Base-by-base conservation (phyloP, 2,888 invertebrate species). In the Orchesellides sinensis region DNA sequence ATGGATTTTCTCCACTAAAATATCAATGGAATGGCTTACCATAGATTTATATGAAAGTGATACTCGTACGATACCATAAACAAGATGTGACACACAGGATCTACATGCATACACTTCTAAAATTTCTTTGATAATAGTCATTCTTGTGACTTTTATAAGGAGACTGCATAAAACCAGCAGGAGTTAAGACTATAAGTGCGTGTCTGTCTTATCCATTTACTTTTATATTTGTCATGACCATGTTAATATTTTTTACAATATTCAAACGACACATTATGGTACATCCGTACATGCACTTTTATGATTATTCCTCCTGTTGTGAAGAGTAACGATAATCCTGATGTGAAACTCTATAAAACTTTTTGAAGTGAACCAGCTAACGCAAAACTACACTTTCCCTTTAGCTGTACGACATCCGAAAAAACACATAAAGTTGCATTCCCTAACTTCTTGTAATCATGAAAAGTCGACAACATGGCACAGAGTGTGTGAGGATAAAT, bases 1-100 rank as follows among this genome's bases (percentile, higher is more conserved):
- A 80, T 80, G 79, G 66, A 72, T 65, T 72, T 80, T 72, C 65
- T 54, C 61, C 61, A 19, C 59, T 61, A 68, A 70, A 69, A 68
- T 61, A 35, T 49, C 29, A 17, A 27, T 17, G 29, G 59, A 17
- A 52, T 10, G 19, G 40, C n/a, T 40, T 40, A 8, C 40, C 2
- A 40, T 40, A 40, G 14, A 14, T 40, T 52, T 52, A 4, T 8
- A 21, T 10, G 8, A 52, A 17, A 17, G n/a, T 2, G n/a, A 52
- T 10, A 17, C 5, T 2, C 35, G 12, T 61, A 27, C n/a, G 12
- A 56, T 23, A 56, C 66, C 54, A 25, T 21, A 47, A 25, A 40
- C n/a, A 40, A 40, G 4, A 40, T 40, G 40, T 56, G 4, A n/a
- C 29, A 21, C 66, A 45, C 61, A 63, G n/a, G n/a, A n/a, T n/a